Evolutionary conservation across 2,113 vertebrate species (phyloP), one percentile per base, ranked within the genome.

Genomic region (Vimba vimba): DNA sequence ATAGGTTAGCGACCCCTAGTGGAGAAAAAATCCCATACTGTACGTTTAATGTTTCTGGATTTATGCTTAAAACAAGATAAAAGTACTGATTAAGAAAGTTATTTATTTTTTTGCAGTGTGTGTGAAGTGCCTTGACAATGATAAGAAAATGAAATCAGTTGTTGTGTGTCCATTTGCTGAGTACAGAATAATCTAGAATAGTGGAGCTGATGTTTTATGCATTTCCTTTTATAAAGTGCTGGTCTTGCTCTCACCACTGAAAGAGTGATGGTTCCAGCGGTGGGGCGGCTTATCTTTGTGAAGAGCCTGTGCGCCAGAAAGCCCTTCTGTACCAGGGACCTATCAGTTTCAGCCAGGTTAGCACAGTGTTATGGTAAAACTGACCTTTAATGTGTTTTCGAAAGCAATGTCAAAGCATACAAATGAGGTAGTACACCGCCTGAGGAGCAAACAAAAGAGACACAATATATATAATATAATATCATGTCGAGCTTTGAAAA

Each of bases 351-450:
- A 81, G 81, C 75, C 88, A 88, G 85, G 84, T 83, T 74, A 30
- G 47, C 23, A 21, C 57, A 86, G 84, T 79, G 55, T 86, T 89
- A 88, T 84, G 90, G 85, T 91, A 89, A 91, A 88, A 57, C 86
- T 94, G 93, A 94, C 94, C 93, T 95, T 94, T 94, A 89, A 91
- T 30, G 88, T 82, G 83, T 92, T 88, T 90, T 79, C 23, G 83
- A 87, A 87, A 91, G 87, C 79, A 82, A 89, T 91, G 88, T 89
- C 86, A 86, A 86, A 90, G 92, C 92, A 94, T 94, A 93, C 90
- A 91, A 92, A 94, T 93, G 86, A 88, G 84, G 50, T 25, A 83
- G 81, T 77, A 39, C 69, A 62, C 27, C 47, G 52, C 50, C 69
- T 52, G 66, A 79, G 27, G 76, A 82, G 78, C 6, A 74, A 75